These are phyloP conservation scores for Charaxes varanes DNA, from an alignment of 1,140 invertebrate genomes.

Conservation along the genomic window DNA sequence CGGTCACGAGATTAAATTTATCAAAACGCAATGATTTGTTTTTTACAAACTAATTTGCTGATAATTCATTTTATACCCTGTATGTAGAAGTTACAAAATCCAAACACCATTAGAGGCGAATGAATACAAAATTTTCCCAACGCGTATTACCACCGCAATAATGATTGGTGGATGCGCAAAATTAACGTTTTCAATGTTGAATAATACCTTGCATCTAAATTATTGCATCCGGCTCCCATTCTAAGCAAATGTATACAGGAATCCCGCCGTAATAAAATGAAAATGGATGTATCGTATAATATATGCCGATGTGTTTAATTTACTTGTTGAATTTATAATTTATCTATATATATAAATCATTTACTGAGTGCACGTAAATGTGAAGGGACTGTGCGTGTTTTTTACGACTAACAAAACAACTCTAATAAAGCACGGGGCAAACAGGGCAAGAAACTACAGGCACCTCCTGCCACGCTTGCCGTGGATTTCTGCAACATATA, in stretches of 20 bases:
- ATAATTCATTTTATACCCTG: too few species aligned
- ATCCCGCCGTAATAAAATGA: conserved; percentile 7
- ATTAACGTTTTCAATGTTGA: conserved; percentile 16
- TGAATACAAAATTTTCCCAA: conserved; percentile 18
- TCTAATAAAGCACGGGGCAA: too few species aligned
- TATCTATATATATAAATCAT: too few species aligned
- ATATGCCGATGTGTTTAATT: conserved; percentile 9
- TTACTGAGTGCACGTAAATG: too few species aligned
- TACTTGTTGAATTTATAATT: conserved; percentile 10
- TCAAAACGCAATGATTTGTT: too few species aligned
- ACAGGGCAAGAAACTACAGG: too few species aligned
- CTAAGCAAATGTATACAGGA: conserved; percentile 8
- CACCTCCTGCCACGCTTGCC: too few species aligned
- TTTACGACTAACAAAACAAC: too few species aligned
- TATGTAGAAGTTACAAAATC: conserved; percentile 12
- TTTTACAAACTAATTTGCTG: too few species aligned
- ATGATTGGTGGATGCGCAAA: conserved; percentile 14
- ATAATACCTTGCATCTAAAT: conserved; percentile 16
- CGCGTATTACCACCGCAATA: conserved; percentile 5
- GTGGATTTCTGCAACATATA: too few species aligned
- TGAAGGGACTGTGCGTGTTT: too few species aligned
- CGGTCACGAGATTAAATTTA: too few species aligned
- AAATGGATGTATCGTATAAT: conserved; percentile 11
- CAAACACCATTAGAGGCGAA: conserved; percentile 20
- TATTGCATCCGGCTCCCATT: conserved; percentile 10